phyloP scores from a whole-genome alignment of 2,888 invertebrate species.

The Resseliella maxima region DNA sequence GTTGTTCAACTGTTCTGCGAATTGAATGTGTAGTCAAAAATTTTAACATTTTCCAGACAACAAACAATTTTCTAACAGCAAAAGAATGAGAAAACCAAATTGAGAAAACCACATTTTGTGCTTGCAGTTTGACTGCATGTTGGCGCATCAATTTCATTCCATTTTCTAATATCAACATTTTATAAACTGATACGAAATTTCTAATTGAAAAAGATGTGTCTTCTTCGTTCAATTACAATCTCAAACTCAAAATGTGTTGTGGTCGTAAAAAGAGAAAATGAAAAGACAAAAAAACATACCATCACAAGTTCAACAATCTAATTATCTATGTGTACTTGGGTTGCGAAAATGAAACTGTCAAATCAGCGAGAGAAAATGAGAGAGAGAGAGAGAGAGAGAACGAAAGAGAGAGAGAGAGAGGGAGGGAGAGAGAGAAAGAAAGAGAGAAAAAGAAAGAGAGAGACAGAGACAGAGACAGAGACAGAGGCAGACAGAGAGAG shows the following conservation, averaged over 20 bases:
- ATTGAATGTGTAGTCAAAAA: too few species aligned
- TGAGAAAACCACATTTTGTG: neutral
- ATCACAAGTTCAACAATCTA: slow-evolving; percentile 33
- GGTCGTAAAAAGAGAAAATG: neutral
- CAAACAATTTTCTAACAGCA: neutral
- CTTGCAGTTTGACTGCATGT: slow-evolving; percentile 15
- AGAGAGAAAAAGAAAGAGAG: too few species aligned
- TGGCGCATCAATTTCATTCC: neutral
- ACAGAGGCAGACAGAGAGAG: too few species aligned
- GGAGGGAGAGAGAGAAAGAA: too few species aligned
- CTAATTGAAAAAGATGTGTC: slow-evolving; percentile 16
- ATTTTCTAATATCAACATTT: neutral
- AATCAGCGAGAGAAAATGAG: neutral
- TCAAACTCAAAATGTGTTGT: neutral
- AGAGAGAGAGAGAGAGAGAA: neutral
- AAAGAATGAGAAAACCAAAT: neutral
- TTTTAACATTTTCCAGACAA: neutral
- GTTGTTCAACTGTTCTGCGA: too few species aligned
- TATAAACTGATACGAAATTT: neutral
- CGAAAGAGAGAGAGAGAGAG: too few species aligned
- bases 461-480: too few species aligned
- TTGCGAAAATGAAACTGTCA: neutral
- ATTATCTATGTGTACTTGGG: neutral
- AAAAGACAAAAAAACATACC: neutral
- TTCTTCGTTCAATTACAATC: too few species aligned